Evolutionary conservation across 1,140 invertebrate species (phyloP).

Genomic region (Paraescarpia echinospica): DNA sequence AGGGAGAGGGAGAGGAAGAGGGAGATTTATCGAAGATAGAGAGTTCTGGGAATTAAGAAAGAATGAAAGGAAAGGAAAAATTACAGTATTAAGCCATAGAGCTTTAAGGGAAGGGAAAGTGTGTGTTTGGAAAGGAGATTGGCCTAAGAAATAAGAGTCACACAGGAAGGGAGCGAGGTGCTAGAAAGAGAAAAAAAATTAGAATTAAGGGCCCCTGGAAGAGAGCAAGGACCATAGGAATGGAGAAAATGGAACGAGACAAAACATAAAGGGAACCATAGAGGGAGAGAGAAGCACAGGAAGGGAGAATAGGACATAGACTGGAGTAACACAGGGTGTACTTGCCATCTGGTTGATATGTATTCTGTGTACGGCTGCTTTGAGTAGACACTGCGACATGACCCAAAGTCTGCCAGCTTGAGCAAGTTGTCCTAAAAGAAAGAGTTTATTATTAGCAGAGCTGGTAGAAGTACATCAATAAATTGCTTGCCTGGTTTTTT

Average conservation of each 20-base stretch:
- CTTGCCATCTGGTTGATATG: constrained; percentile 68
- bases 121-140: not conserved
- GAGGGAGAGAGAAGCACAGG: not conserved
- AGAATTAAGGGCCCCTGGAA: too few relatives aligned
- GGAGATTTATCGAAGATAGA: not conserved
- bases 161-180: not conserved
- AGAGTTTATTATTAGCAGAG: not conserved
- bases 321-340: constrained; percentile 18
- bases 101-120: not conserved
- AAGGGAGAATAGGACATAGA: not conserved
- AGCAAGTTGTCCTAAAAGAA: constrained; percentile 62
- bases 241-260: not conserved
- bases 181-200: too few relatives aligned
- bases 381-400: constrained; percentile 64
- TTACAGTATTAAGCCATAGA: not conserved
- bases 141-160: not conserved
- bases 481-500: too few relatives aligned
- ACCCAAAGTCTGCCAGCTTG: constrained; percentile 69
- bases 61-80: not conserved
- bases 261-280: too few relatives aligned
- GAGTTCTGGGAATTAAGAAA: too few relatives aligned
- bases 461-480: too few relatives aligned
- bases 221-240: too few relatives aligned
- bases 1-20: too few relatives aligned
- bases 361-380: constrained; percentile 71